Evolutionary conservation across 2,888 invertebrate species (phyloP).

Genomic region (Melanotus villosus): DNA sequence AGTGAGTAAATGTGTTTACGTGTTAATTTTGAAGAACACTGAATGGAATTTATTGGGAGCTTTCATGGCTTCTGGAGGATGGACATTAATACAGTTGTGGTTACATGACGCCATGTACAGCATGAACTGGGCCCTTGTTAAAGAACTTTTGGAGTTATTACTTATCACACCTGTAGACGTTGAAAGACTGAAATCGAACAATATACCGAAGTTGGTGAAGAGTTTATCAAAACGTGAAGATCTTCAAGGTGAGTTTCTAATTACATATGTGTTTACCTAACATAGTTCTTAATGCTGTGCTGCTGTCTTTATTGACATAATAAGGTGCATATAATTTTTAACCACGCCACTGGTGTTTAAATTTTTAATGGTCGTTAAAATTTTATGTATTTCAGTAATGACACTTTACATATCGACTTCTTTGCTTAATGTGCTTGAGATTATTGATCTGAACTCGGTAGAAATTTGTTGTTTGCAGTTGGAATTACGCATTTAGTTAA

Average conservation of each 20-base stretch:
- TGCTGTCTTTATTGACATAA: too few relatives aligned
- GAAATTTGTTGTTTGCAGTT: too few relatives aligned
- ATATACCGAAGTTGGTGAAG: slow-evolving; percentile 93
- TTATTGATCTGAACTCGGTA: too few relatives aligned
- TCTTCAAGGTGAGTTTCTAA: slow-evolving; percentile 79
- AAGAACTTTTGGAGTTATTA: slow-evolving; percentile 88
- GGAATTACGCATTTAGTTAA: too few relatives aligned
- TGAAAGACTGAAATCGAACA: slow-evolving; percentile 90
- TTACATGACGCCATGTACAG: slow-evolving; percentile 87
- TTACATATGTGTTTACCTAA: not conserved
- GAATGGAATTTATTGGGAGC: slow-evolving; percentile 85
- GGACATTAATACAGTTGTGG: slow-evolving; percentile 93
- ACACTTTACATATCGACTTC: too few relatives aligned
- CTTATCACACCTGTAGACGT: slow-evolving; percentile 92
- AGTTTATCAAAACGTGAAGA: slow-evolving; percentile 86
- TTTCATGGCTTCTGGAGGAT: slow-evolving; percentile 93
- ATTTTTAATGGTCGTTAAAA: too few relatives aligned
- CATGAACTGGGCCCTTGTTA: slow-evolving; percentile 89
- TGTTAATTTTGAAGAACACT: slow-evolving; percentile 91
- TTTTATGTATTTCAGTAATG: too few relatives aligned
- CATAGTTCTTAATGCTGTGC: not conserved
- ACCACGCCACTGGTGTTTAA: too few relatives aligned
- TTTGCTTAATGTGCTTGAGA: too few relatives aligned
- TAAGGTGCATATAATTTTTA: too few relatives aligned
- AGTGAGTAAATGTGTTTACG: slow-evolving; percentile 95